These are phyloP conservation scores for Drosophila ustulata DNA, from an alignment of 2,888 invertebrate species.

Conservation along the genomic window DNA sequence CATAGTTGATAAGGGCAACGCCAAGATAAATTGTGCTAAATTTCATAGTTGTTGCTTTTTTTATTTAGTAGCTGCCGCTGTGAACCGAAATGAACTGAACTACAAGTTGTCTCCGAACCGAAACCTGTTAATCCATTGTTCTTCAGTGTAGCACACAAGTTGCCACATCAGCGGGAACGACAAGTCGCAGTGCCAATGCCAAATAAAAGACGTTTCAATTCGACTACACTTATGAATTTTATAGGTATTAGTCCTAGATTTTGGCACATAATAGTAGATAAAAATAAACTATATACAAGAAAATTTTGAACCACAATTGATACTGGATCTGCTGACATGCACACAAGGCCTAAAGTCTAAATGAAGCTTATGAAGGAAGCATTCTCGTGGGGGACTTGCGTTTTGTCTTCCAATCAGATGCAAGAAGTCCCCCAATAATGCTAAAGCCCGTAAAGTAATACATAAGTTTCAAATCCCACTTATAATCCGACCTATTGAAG, in stretches of 20 bases:
- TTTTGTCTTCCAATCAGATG: neutral
- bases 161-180: conserved; percentile 16
- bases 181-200: conserved; percentile 9
- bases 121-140: conserved; percentile 40
- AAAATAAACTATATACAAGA: neutral
- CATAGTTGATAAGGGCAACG: conserved; percentile 21
- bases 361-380: neutral
- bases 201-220: conserved; percentile 16
- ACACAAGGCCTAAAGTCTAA: neutral
- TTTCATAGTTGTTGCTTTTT: conserved; percentile 18
- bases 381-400: neutral
- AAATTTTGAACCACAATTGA: neutral
- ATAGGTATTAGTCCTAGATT: neutral
- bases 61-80: conserved; percentile 29
- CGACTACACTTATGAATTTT: neutral
- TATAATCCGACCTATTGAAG: neutral
- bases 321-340: neutral
- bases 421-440: conserved; percentile 28
- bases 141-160: conserved; percentile 5
- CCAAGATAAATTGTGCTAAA: conserved; percentile 34
- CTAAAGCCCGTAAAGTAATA: conserved; percentile 33
- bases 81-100: conserved; percentile 38
- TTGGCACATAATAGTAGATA: neutral
- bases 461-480: neutral
- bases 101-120: conserved; percentile 9